Base-by-base conservation (phyloP, 2,113 vertebrate species). In the Oncorhynchus kisutch region DNA sequence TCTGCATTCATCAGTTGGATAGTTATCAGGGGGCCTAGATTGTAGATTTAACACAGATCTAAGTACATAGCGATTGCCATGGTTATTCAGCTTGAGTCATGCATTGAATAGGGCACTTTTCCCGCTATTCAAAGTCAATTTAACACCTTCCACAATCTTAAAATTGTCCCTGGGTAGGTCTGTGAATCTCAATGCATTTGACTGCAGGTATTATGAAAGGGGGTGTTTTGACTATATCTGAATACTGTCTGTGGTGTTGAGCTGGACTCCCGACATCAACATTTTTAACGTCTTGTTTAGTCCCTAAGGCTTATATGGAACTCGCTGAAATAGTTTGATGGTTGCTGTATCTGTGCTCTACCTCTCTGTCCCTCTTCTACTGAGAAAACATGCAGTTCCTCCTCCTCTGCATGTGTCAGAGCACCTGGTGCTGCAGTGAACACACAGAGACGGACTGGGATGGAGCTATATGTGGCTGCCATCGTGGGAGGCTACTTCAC, bases 1-100 rank as follows among this genome's bases (percentile, higher is more conserved):
- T 45, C 39, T 45, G 39, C 9, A 2, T 45, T 45, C 9, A 45
- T 45, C 9, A 45, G 39, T 45, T 45, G 39, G 39, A 45, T 45
- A 45, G 9, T 11, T 45, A 11, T 45, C 39, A 54, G 12, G 13
- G 49, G 49, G 14, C 16, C 14, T 18, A 18, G 12, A 18, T 54
- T 22, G 59, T 88, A 89, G 85, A 89, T 88, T 85, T 85, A 85
- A 84, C 83, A 86, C 84, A 81, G 78, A 72, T 78, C 75, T 20
- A 8, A 82, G 68, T 81, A 90, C 85, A 85, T 87, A 85, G 77
- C 81, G 91, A 91, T 93, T 93, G 91, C 91, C 88, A 93, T 93
- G 92, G 92, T 92, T 91, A 91, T 91, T 78, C 72, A 78, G 80
- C 85, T 9, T 75, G 85, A 82, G 86, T 89, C 89, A 80, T 82